Base-by-base conservation (phyloP, 2,113 vertebrate species). In the Mustelus asterias region DNA sequence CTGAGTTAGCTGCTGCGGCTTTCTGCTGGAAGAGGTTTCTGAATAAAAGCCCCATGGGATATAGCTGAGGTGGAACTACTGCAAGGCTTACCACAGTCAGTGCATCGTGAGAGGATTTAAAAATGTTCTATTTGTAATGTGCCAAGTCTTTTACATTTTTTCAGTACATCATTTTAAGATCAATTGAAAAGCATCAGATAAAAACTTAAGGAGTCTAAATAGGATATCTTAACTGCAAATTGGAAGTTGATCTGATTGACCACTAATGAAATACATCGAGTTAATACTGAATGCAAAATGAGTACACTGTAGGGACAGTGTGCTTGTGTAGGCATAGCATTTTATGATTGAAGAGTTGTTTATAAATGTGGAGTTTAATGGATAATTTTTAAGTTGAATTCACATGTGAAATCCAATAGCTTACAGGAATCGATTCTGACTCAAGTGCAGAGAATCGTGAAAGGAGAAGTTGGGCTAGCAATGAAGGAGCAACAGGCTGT, bases 401-500 rank as follows among this genome's bases (percentile, higher is more conserved):
- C 29, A 95, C 76, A 24, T 29, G 24, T 95, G 69, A 72, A 18
- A 41, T 95, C 92, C 96, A 70, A 72, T 97, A 99, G 99, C 97
- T 97, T 99, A 97, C 99, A 99, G 97, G 99, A 99, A 96, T 98
- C 99, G 2, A 99, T 99, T 97, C 97, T 99, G 96, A 97, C 98
- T 90, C 99, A 99, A 63, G 98, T 99, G 92, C 99, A 99, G 97
- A 98, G 98, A 29, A 98, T 99, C 13, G 98, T 99, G 96, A 99
- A 99, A 97, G 99, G 98, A 1, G 99, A 99, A 96, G 99, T 99
- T 96, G 98, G 98, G 96, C 97, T 98, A 96, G 99, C 99, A 0
- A 99, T 99, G 98, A 99, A 99, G 97, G 99, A 99, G 97, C 99
- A 99, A 97, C 99, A 99, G 96, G 99, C 98, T 0, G 98, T 97